Evolutionary conservation across 2,113 vertebrate species (phyloP).

Genomic region (Takifugu bimaculatus): DNA sequence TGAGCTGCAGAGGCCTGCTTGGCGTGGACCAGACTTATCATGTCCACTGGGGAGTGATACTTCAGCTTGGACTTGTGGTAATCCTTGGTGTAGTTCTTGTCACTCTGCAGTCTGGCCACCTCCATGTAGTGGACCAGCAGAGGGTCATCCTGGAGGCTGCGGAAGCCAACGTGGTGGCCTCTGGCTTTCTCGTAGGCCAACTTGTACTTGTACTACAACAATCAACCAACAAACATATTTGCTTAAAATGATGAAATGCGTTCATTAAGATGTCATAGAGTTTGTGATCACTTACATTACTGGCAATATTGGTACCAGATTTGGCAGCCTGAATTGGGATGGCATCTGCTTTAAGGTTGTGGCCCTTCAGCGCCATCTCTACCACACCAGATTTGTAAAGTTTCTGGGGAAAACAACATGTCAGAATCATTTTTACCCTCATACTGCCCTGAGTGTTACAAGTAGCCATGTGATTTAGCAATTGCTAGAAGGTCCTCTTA

Average conservation of each 20-base stretch:
- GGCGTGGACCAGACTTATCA: constrained; percentile 84
- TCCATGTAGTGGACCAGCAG: constrained; percentile 92
- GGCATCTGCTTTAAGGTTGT: constrained; percentile 85
- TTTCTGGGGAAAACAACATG: constrained; percentile 77
- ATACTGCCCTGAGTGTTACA: too few species aligned
- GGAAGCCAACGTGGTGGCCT: constrained; percentile 87
- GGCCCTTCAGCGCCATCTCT: constrained; percentile 86
- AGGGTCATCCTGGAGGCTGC: constrained; percentile 87
- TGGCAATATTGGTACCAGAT: constrained; percentile 86
- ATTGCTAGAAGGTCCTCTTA: constrained; percentile 44
- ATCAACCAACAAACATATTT: not conserved
- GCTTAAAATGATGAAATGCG: not conserved
- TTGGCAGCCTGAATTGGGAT: constrained; percentile 90
- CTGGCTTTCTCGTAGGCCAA: constrained; percentile 66
- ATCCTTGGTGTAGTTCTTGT: constrained; percentile 89
- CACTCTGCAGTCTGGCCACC: constrained; percentile 87
- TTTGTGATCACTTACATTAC: constrained; percentile 82
- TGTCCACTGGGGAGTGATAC: constrained; percentile 87
- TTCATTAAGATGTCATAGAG: too few species aligned
- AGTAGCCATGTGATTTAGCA: too few species aligned
- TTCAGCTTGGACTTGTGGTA: constrained; percentile 89
- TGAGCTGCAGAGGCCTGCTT: constrained; percentile 81
- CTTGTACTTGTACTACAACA: not conserved
- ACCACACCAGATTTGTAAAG: constrained; percentile 87
- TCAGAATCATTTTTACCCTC: not conserved